A percentile compares a stretch with the other conserved stretches of the same genome.
These are phyloP conservation scores for Triplophysa dalaica DNA, from an alignment of 2,113 vertebrate genomes.

Conservation along the genomic window DNA sequence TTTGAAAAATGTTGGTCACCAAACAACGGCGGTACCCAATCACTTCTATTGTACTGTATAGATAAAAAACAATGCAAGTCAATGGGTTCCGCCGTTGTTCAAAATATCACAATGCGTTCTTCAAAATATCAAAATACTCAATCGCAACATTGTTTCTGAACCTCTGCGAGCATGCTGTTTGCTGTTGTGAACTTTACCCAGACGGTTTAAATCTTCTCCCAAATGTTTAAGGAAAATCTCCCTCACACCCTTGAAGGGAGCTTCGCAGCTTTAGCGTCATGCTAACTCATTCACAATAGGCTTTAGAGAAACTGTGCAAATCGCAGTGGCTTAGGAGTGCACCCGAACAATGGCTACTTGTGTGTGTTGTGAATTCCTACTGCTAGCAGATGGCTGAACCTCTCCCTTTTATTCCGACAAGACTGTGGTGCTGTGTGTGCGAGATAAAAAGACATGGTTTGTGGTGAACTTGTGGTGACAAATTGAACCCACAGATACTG, in stretches of 20 bases:
- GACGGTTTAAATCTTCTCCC: neutral
- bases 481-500: conserved; percentile 57
- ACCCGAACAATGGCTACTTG: conserved; percentile 72
- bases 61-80: too few species aligned
- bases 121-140: too few species aligned
- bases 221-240: conserved; percentile 18
- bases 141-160: neutral
- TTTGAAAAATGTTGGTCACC: too few species aligned
- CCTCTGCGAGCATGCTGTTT: neutral
- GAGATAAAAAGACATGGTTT: conserved; percentile 1
- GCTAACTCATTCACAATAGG: conserved; percentile 63
- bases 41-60: too few species aligned
- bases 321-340: conserved; percentile 58
- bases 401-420: conserved; percentile 51
- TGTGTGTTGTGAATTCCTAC: conserved; percentile 68
- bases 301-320: conserved; percentile 71
- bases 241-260: conserved; percentile 22
- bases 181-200: conserved; percentile 18
- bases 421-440: conserved; percentile 45
- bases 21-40: too few species aligned
- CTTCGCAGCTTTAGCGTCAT: conserved; percentile 31
- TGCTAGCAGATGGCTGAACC: conserved; percentile 67
- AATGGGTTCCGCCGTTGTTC: too few species aligned
- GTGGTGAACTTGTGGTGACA: conserved; percentile 50
- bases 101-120: too few species aligned